Conservation (phyloP, 2,113 vertebrate species). For the Sigmodon hispidus region DNA sequence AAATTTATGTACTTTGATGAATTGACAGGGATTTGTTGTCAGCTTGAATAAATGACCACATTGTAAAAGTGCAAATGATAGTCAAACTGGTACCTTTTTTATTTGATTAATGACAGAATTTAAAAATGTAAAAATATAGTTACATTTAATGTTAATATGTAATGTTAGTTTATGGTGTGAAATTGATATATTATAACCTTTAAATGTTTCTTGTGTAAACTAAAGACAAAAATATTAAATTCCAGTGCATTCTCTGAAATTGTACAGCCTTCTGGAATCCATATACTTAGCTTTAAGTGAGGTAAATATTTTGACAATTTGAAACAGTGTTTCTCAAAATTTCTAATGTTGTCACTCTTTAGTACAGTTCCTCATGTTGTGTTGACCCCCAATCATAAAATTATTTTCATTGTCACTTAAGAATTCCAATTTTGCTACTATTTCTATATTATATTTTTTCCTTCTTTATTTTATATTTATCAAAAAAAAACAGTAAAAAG, state of each 20-base stretch:
- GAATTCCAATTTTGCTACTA: too few species aligned
- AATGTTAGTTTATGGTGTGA: background rate
- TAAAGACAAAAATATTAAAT: conserved; percentile 30
- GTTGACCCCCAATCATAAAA: too few species aligned
- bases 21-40: background rate
- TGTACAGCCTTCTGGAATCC: background rate
- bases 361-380: too few species aligned
- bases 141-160: background rate
- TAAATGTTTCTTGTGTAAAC: background rate
- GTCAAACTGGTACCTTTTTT: background rate
- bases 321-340: background rate
- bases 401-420: too few species aligned
- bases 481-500: too few species aligned
- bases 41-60: background rate
- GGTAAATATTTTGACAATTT: conserved; percentile 35
- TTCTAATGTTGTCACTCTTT: background rate
- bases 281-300: conserved; percentile 52
- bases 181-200: background rate
- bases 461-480: too few species aligned
- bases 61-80: background rate
- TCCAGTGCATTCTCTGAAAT: background rate
- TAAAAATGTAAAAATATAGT: conserved; percentile 5
- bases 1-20: background rate
- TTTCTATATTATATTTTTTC: too few species aligned
- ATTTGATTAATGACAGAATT: background rate